A percentile compares a stretch with the other conserved stretches of the same genome.
Evolutionary conservation across 2,113 vertebrate species (phyloP).

Genomic region (Cololabis saira): DNA sequence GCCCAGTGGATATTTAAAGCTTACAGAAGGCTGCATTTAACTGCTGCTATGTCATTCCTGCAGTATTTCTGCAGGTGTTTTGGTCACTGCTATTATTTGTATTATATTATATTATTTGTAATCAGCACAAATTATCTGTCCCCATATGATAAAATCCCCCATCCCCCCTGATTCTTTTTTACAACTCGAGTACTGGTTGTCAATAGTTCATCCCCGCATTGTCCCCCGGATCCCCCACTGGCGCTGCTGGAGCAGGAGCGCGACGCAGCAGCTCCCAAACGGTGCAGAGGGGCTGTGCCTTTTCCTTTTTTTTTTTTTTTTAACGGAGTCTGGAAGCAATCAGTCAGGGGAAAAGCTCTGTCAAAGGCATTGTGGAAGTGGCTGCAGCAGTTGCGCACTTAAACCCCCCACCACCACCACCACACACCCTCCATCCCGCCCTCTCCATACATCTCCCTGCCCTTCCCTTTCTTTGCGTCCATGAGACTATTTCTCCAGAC

Average conservation of each 20-base stretch:
- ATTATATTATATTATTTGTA: no score
- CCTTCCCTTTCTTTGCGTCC: slow-evolving; percentile 44
- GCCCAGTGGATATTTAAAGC: no score
- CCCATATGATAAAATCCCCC: no score
- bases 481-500: slow-evolving; percentile 47
- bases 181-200: no score
- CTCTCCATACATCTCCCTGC: slow-evolving; percentile 16
- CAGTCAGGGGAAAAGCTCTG: slow-evolving; percentile 52
- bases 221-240: slow-evolving; percentile 77
- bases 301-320: slow-evolving; percentile 33
- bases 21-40: no score
- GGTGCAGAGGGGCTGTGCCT: slow-evolving; percentile 36
- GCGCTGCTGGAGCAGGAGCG: slow-evolving; percentile 69
- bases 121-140: no score
- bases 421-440: no score
- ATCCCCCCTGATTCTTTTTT: no score
- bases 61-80: no score
- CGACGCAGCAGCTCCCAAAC: slow-evolving; percentile 44
- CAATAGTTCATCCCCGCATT: slow-evolving; percentile 72
- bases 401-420: slow-evolving; percentile 17
- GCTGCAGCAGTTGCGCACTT: slow-evolving; percentile 28
- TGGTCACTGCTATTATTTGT: no score
- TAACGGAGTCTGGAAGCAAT: slow-evolving; percentile 78
- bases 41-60: no score
- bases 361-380: slow-evolving; percentile 53